phyloP scores from a whole-genome alignment of 2,113 vertebrate genomes.

The Suncus etruscus region DNA sequence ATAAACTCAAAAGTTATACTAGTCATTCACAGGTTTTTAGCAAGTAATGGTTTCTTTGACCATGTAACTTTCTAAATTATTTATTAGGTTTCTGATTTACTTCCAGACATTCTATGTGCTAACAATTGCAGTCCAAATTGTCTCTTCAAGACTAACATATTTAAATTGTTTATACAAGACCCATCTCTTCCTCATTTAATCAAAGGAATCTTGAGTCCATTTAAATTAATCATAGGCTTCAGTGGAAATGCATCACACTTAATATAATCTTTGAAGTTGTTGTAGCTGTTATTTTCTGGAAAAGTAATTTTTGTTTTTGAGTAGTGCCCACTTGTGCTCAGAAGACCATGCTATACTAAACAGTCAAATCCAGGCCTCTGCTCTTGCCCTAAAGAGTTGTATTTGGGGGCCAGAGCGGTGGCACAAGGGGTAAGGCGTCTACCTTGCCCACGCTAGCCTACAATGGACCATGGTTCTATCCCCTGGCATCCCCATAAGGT shows the following conservation, averaged over 20 bases:
- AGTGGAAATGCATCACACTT: neutral
- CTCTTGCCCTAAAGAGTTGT: too few species aligned
- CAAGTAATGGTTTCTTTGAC: neutral
- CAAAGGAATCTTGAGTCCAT: neutral
- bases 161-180: constrained; percentile 3
- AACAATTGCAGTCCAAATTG: neutral
- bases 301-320: neutral
- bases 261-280: constrained; percentile 27
- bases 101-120: constrained; percentile 14
- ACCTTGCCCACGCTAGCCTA: too few species aligned
- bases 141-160: neutral
- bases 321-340: too few species aligned
- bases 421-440: too few species aligned
- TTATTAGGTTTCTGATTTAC: constrained; percentile 33
- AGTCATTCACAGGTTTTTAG: neutral
- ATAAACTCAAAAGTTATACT: neutral
- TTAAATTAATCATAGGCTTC: constrained; percentile 24
- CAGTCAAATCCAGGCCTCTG: too few species aligned
- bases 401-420: too few species aligned
- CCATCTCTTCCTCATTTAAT: neutral
- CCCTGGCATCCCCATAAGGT: too few species aligned
- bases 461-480: too few species aligned
- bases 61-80: constrained; percentile 35
- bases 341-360: too few species aligned
- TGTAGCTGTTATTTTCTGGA: neutral